Evolutionary conservation across 2,888 invertebrate species (phyloP).

Genomic region (Listrodromus nycthemerus): DNA sequence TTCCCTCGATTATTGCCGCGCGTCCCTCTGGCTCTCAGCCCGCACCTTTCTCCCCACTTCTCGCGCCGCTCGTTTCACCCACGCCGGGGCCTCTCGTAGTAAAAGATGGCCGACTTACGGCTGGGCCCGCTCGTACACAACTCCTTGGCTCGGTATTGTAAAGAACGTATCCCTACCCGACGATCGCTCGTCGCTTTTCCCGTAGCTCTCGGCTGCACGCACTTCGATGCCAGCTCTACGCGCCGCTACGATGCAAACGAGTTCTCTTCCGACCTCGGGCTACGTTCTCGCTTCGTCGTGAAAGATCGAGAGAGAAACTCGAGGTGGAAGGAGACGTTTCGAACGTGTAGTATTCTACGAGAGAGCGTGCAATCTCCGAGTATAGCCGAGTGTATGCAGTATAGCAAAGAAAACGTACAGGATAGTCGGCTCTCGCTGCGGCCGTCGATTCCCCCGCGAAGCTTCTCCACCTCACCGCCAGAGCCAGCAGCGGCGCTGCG

Average conservation of each 20-base stretch:
- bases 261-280: slow-evolving; percentile 49
- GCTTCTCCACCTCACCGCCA: slow-evolving; percentile 77
- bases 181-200: slow-evolving; percentile 31
- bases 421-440: not conserved
- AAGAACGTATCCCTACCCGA: slow-evolving; percentile 5
- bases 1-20: slow-evolving; percentile 61
- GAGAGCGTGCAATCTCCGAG: slow-evolving; percentile 32
- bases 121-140: slow-evolving; percentile 70
- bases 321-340: slow-evolving; percentile 19
- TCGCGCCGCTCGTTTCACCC: slow-evolving; percentile 77
- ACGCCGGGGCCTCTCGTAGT: slow-evolving; percentile 78
- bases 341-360: slow-evolving; percentile 15
- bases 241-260: slow-evolving; percentile 31
- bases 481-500: slow-evolving; percentile 77
- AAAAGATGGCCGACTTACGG: slow-evolving; percentile 77
- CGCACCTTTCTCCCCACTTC: slow-evolving; percentile 56
- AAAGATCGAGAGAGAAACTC: slow-evolving; percentile 9
- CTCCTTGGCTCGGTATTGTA: slow-evolving; percentile 30
- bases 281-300: slow-evolving; percentile 42
- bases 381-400: slow-evolving; percentile 12
- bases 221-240: slow-evolving; percentile 3
- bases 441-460: slow-evolving; percentile 31
- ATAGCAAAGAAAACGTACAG: not conserved
- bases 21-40: slow-evolving; percentile 50
- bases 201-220: slow-evolving; percentile 1